These are phyloP conservation scores for Dexiosoma caninum DNA, from an alignment of 2,888 invertebrate genomes.

Conservation along the genomic window DNA sequence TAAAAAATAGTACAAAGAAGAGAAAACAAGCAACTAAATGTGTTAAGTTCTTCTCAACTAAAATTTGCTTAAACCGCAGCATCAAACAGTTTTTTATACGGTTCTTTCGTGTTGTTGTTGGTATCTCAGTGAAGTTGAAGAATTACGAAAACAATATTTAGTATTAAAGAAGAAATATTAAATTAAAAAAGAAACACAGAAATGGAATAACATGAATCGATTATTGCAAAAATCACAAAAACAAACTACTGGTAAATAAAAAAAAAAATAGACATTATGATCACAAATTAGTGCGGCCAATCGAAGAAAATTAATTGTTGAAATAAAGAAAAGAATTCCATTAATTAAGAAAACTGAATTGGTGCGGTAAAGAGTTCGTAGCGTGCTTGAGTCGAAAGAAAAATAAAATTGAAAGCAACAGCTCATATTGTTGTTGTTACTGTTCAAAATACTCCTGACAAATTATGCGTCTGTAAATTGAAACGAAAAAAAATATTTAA, in stretches of 20 bases:
- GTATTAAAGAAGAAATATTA: constrained; percentile 1
- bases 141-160: constrained; percentile 10
- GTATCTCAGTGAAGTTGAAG: constrained; percentile 5
- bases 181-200: not conserved
- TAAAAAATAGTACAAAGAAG: not conserved
- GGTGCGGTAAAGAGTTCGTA: not conserved
- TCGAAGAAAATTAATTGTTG: constrained; percentile 32
- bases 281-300: too few species aligned
- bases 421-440: too few species aligned
- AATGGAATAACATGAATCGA: not conserved
- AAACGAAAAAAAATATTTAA: not conserved
- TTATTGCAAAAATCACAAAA: not conserved
- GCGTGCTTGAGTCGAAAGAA: not conserved
- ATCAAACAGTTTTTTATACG: constrained; percentile 9
- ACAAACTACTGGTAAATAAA: not conserved
- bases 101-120: not conserved
- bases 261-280: not conserved
- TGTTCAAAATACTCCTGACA: not conserved
- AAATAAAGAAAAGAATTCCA: constrained; percentile 19
- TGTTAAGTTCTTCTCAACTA: constrained; percentile 43
- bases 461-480: constrained; percentile 1
- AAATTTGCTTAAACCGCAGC: not conserved
- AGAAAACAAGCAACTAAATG: constrained; percentile 20
- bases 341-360: constrained; percentile 13
- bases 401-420: too few species aligned